Evolutionary conservation across 2,113 vertebrate species (phyloP), one percentile per base, ranked within the genome.

Genomic region (Lepidothrix coronata): DNA sequence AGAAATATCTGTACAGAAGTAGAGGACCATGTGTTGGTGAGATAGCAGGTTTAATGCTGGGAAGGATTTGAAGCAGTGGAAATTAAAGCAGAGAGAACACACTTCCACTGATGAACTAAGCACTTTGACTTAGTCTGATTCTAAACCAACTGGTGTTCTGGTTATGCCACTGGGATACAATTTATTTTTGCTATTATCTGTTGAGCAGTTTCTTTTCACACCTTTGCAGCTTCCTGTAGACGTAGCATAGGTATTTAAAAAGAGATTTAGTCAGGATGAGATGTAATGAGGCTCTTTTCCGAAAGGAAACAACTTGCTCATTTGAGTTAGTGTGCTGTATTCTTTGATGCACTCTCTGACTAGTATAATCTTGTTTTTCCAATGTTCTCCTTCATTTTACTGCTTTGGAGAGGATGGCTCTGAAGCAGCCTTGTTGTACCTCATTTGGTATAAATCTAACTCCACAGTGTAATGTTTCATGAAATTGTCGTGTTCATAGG

Each of bases 371-470:
- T 76, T 78, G 7, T 79, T 93, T 89, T 73, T 68, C 39, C 39
- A 52, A 1, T 39, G 8, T 46, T 87, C 18, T 92, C 12, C 70
- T 95, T 91, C 71, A 68, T 93, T 88, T 86, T 93, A 46, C 37
- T 44, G 58, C 62, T 86, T 66, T 49, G 77, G 51, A 33, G 58
- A 11, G 79, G 55, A 66, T 58, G 65, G 46, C 87, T 90, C 14
- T 84, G 68, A 74, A 92, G 68, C 1, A 12, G 76, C 65, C 35
- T 63, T 87, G 63, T 76, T 89, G 87, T 66, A 85, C 51, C 66
- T 87, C 57, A 68, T 96, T 94, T 96, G 52, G 71, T 89, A 73
- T 62, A 90, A 87, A 87, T 84, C 82, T 73, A 80, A 7, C 73
- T 87, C 44, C 48, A 55, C n/a, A 21, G 54, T 31, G 15, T 70